A percentile compares a stretch with the other conserved stretches of the same genome.
Conservation (phyloP, 2,113 vertebrate genomes). For the human region DNA sequence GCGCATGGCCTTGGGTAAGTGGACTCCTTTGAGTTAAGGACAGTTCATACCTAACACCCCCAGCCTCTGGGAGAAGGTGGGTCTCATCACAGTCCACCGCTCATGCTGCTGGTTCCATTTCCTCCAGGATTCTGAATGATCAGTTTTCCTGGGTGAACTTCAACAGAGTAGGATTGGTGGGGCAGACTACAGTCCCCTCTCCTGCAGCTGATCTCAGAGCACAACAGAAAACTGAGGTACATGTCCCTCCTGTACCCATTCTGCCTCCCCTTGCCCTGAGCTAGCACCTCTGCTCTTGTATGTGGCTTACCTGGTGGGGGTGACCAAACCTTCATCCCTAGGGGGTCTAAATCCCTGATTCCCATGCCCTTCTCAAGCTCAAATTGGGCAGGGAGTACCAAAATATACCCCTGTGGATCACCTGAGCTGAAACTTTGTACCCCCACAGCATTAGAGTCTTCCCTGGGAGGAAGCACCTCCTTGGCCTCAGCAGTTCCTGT, state of each 20-base stretch:
- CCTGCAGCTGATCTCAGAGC: neutral
- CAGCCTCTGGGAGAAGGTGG: too few species aligned
- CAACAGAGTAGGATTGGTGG: neutral
- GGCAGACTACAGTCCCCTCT: neutral
- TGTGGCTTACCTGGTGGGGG: neutral
- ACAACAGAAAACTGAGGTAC: neutral
- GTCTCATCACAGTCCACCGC: neutral
- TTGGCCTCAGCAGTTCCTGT: neutral
- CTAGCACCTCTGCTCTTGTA: too few species aligned
- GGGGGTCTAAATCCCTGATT: neutral
- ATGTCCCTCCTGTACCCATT: neutral
- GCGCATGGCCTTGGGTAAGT: neutral
- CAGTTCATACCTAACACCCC: neutral
- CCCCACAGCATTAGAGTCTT: neutral
- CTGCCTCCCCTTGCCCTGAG: neutral
- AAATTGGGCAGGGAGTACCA: neutral
- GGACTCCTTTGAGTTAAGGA: neutral
- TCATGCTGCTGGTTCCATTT: neutral
- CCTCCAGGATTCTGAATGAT: neutral
- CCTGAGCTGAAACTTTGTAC: neutral
- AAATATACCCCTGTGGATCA: neutral
- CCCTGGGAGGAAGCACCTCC: neutral
- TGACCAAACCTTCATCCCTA: neutral
- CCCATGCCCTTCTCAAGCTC: neutral
- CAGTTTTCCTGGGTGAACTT: neutral